A percentile compares a stretch with the other conserved stretches of the same genome.
Evolutionary conservation across 2,797 vertebrate species (phyloP).

Genomic region (Malurus leucopterus): DNA sequence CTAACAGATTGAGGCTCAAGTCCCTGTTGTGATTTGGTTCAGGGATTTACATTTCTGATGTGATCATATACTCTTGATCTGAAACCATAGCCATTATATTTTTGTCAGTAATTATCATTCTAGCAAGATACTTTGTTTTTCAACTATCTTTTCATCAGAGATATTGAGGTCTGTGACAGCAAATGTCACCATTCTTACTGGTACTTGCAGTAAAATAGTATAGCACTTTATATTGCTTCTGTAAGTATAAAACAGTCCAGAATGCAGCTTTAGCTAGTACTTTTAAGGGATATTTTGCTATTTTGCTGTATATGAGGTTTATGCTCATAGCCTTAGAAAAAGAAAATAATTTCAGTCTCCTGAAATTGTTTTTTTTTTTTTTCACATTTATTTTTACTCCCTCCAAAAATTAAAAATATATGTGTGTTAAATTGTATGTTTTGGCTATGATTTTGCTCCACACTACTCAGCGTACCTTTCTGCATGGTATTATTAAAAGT

Average conservation of each 20-base stretch:
- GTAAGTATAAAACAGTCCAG: neutral
- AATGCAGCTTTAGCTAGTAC: neutral
- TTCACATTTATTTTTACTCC: neutral
- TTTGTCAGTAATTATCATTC: neutral
- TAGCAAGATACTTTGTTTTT: neutral
- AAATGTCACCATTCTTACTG: neutral
- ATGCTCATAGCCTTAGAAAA: neutral
- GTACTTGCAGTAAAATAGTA: neutral
- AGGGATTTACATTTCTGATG: neutral
- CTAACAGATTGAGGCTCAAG: neutral
- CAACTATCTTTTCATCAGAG: neutral
- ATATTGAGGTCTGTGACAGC: neutral
- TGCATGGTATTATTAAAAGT: fast-evolving
- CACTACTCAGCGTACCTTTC: neutral
- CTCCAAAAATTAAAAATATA: neutral
- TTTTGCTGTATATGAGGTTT: neutral
- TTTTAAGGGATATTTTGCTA: neutral
- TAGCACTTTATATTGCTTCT: neutral
- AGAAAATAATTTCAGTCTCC: neutral
- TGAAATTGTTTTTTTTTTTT: neutral
- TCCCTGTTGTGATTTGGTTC: neutral
- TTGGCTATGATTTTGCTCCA: neutral
- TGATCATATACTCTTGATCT: neutral
- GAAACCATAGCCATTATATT: neutral
- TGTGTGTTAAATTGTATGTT: neutral